These are phyloP conservation scores for Epistrophe grossulariae DNA, from an alignment of 2,888 invertebrate genomes.

Conservation along the genomic window DNA sequence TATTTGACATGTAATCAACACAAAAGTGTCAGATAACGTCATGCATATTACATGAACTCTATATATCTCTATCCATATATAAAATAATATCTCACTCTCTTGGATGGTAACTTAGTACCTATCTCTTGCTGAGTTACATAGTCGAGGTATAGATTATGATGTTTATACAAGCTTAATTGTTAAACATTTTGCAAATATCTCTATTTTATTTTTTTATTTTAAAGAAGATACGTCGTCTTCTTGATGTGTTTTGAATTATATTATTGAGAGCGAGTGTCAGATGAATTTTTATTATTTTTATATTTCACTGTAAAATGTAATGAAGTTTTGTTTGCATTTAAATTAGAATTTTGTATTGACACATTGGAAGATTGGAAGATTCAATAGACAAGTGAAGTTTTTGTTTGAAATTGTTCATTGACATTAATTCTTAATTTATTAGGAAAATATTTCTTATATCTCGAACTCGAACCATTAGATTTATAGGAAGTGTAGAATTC, in stretches of 20 bases:
- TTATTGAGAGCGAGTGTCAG: background rate
- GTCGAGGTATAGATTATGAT: background rate
- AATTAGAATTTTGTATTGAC: background rate
- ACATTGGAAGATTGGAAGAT: background rate
- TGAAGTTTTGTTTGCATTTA: background rate
- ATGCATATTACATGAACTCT: slow-evolving; percentile 40
- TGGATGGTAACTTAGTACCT: background rate
- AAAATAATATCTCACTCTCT: background rate
- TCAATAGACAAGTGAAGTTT: background rate
- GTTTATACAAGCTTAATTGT: slow-evolving; percentile 16
- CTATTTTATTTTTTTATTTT: background rate
- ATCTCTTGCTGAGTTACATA: background rate
- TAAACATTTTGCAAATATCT: background rate
- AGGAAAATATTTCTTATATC: too few relatives aligned
- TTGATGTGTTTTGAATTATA: background rate
- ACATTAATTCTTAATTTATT: background rate
- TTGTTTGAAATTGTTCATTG: background rate
- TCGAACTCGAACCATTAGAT: too few relatives aligned
- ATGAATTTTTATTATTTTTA: background rate
- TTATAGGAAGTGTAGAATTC: too few relatives aligned
- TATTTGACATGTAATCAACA: slow-evolving; percentile 59
- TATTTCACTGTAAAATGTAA: background rate
- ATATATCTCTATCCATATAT: background rate
- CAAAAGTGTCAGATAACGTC: slow-evolving; percentile 60
- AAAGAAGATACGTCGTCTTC: background rate